Conservation (phyloP, 92 coral and sea anemone species). For the Palythoa grandiflora region DNA sequence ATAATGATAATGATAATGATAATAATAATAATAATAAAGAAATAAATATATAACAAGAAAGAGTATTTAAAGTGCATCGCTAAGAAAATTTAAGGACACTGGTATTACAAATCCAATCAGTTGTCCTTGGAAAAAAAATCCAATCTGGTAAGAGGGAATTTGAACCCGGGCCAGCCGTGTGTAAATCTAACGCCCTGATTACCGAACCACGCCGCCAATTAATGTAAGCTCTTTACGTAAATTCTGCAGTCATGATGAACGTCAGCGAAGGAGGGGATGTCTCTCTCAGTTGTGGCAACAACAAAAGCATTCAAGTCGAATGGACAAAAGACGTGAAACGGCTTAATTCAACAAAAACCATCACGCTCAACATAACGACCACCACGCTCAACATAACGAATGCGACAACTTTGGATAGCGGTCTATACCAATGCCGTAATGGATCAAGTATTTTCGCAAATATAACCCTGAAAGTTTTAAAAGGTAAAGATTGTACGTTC, state of each 20-base stretch:
- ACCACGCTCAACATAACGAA: neutral
- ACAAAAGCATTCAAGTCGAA: neutral
- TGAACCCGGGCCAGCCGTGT: neutral
- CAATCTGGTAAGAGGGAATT: neutral
- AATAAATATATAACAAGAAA: no score
- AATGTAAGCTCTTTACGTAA: neutral
- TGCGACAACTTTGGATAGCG: constrained; percentile 14
- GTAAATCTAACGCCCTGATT: neutral
- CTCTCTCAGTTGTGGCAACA: constrained; percentile 1
- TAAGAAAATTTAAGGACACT: no score
- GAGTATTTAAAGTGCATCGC: no score
- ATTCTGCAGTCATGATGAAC: neutral
- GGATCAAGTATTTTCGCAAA: neutral
- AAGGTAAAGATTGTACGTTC: neutral
- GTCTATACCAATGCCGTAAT: constrained; percentile 28
- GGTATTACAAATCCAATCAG: no score
- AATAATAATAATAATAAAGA: no score
- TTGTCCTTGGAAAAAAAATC: no score
- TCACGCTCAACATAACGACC: neutral
- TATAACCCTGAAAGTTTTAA: constrained; percentile 6
- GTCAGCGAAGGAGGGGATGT: neutral
- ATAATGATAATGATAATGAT: no score
- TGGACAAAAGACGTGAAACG: constrained; percentile 8
- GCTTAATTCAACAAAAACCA: neutral
- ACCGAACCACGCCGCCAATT: neutral